phyloP scores from a whole-genome alignment of 2,797 vertebrate genomes.

The Scyliorhinus canicula region DNA sequence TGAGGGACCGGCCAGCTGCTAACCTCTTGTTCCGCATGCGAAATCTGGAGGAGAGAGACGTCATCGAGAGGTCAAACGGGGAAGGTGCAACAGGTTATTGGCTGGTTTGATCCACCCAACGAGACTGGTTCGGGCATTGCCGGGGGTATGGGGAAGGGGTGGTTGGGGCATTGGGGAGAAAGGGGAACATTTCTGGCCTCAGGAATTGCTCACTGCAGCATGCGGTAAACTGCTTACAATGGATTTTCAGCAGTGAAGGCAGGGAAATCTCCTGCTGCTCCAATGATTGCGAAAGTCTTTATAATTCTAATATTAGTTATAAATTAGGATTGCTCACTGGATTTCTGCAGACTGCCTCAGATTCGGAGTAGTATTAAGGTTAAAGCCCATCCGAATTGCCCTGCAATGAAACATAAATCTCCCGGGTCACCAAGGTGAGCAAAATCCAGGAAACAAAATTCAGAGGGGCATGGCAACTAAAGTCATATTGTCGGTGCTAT shows the following conservation, averaged over 20 bases:
- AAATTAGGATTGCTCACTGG: not conserved
- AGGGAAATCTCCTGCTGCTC: not conserved
- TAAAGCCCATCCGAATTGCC: not conserved
- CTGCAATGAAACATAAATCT: not conserved
- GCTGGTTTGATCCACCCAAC: not conserved
- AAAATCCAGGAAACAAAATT: not conserved
- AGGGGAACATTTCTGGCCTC: not conserved
- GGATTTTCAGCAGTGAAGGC: too few relatives aligned
- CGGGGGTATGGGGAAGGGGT: not conserved
- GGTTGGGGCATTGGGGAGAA: not conserved
- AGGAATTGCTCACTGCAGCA: not conserved
- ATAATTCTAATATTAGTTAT: not conserved
- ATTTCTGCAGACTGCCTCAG: not conserved
- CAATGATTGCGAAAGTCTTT: not conserved
- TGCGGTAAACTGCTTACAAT: not conserved
- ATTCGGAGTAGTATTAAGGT: not conserved
- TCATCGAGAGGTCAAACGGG: not conserved
- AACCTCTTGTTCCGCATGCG: conserved; percentile 97
- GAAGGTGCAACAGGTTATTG: not conserved
- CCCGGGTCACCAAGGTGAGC: not conserved
- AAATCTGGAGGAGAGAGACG: conserved; percentile 62
- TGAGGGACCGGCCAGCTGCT: conserved; percentile 73
- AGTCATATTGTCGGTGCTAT: not conserved
- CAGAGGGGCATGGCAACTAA: not conserved
- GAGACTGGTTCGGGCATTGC: not conserved